A percentile compares a stretch with the other conserved stretches of the same genome.
phyloP scores from a whole-genome alignment of 1,140 invertebrate genomes.

The Cecropterus lyciades region DNA sequence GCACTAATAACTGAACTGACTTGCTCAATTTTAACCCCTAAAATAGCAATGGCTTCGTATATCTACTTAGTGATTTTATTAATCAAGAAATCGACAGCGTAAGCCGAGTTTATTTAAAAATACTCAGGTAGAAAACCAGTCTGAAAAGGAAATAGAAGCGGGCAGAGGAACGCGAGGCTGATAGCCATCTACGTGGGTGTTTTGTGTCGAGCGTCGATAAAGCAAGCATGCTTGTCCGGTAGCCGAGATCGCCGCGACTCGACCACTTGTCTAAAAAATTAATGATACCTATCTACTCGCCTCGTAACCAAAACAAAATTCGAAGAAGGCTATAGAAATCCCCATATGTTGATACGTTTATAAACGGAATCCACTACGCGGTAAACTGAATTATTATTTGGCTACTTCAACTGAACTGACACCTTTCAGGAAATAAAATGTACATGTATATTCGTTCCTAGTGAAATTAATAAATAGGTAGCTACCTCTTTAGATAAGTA shows the following conservation, averaged over 20 bases:
- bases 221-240: conserved; percentile 65
- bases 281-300: conserved; percentile 46
- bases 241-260: conserved; percentile 57
- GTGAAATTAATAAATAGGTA: no score
- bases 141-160: conserved; percentile 54
- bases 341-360: conserved; percentile 8
- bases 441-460: no score
- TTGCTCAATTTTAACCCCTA: background rate
- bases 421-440: background rate
- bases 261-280: conserved; percentile 58
- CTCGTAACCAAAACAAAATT: conserved; percentile 20
- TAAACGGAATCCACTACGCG: background rate
- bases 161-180: conserved; percentile 44
- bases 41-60: background rate
- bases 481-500: no score
- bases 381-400: background rate
- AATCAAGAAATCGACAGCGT: conserved; percentile 4
- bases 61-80: conserved; percentile 3
- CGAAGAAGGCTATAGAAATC: conserved; percentile 6
- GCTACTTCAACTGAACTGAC: no score
- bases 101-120: conserved; percentile 4
- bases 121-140: conserved; percentile 49
- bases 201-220: conserved; percentile 65
- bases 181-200: conserved; percentile 59
- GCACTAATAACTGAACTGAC: background rate